These are phyloP conservation scores for Drosophila imparisetae DNA, from an alignment of 2,888 invertebrate species.

Conservation along the genomic window DNA sequence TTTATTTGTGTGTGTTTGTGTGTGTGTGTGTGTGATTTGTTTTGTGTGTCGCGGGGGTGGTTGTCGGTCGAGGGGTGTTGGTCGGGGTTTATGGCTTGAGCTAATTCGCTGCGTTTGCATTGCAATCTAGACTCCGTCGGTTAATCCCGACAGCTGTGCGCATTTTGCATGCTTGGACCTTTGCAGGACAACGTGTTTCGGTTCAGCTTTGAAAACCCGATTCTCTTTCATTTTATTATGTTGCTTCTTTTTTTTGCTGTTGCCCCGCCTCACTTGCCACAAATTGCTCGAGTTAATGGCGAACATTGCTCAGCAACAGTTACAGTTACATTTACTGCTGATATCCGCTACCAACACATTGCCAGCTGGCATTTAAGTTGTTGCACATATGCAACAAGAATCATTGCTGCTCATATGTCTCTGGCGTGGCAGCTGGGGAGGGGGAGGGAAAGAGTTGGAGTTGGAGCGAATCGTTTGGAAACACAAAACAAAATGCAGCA, in stretches of 20 bases:
- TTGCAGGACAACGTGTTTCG: conserved; percentile 5
- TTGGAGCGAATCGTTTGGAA: conserved; percentile 39
- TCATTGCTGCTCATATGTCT: conserved; percentile 58
- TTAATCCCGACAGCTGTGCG: conserved; percentile 73
- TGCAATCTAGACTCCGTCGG: conserved; percentile 53
- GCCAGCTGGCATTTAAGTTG: conserved; percentile 63
- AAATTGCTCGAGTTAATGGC: conserved; percentile 48
- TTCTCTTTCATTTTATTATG: neutral
- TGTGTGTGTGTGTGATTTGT: conserved; percentile 24
- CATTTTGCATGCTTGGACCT: conserved; percentile 56
- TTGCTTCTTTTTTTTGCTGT: neutral
- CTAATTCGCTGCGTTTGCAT: conserved; percentile 68
- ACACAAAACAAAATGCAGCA: conserved; percentile 62
- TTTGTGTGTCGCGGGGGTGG: conserved; percentile 40
- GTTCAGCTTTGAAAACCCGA: neutral
- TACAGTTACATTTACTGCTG: conserved; percentile 12
- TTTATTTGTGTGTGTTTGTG: conserved; percentile 65
- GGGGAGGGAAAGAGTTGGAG: neutral
- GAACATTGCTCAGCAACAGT: conserved; percentile 6
- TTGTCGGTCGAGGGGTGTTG: conserved; percentile 37
- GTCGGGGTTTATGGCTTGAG: conserved; percentile 17
- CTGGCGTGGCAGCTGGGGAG: neutral
- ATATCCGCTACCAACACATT: conserved; percentile 17
- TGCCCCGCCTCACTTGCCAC: conserved; percentile 52
- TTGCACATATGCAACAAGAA: conserved; percentile 65